Conservation (phyloP, 1,140 invertebrate genomes). For the Riptortus pedestris region DNA sequence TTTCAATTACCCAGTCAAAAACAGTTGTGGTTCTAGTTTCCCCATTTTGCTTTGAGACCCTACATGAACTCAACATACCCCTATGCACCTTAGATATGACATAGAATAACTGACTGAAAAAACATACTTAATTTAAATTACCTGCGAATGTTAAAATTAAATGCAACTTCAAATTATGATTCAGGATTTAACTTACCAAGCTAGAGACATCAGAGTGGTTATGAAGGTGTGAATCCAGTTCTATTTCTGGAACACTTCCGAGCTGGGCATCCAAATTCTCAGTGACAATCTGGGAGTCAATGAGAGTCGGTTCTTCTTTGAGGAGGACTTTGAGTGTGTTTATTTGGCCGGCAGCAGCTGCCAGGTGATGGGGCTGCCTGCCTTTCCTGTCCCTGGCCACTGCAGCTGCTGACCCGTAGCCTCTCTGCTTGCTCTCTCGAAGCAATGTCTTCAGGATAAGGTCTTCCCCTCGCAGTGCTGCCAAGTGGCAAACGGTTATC, state of each 20-base stretch:
- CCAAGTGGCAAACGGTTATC: slow-evolving; percentile 39
- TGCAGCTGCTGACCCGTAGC: slow-evolving; percentile 31
- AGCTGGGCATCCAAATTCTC: not conserved
- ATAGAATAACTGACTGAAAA: too few relatives aligned
- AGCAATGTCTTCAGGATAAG: slow-evolving; percentile 37
- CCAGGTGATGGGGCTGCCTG: slow-evolving; percentile 40
- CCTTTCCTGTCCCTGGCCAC: slow-evolving; percentile 36
- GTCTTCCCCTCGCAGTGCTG: slow-evolving; percentile 36
- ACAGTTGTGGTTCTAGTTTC: too few relatives aligned
- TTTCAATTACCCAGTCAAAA: too few relatives aligned
- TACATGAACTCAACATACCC: too few relatives aligned
- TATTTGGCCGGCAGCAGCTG: slow-evolving; percentile 38
- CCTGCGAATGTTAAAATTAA: too few relatives aligned
- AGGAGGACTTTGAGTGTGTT: slow-evolving; percentile 34
- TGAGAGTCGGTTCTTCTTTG: not conserved
- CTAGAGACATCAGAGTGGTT: not conserved
- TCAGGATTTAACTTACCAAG: too few relatives aligned
- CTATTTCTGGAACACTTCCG: not conserved
- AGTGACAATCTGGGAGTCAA: not conserved
- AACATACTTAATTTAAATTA: too few relatives aligned
- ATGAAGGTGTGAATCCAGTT: not conserved
- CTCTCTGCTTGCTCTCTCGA: slow-evolving; percentile 28
- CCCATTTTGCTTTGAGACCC: too few relatives aligned
- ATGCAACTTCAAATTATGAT: too few relatives aligned
- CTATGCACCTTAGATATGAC: too few relatives aligned